These are phyloP conservation scores for Leucoraja ocellata DNA, from an alignment of 2,797 vertebrate genomes.

Conservation along the genomic window DNA sequence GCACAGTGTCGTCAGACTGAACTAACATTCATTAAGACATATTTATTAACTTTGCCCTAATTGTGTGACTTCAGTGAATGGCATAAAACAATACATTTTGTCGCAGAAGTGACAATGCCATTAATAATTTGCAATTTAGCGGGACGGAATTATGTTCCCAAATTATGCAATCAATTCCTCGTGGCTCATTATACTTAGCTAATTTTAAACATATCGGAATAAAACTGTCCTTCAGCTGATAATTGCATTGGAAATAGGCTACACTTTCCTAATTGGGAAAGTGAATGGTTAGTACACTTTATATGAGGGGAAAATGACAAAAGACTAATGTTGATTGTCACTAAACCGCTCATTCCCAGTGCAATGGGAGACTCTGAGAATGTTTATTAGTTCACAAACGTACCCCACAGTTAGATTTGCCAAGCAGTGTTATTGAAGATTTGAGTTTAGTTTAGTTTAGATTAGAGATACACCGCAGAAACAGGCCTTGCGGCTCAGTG, in stretches of 20 bases:
- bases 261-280: not conserved
- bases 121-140: slow-evolving; percentile 38
- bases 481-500: too few relatives aligned
- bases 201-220: slow-evolving; percentile 13
- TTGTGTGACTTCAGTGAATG: slow-evolving; percentile 6
- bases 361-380: not conserved
- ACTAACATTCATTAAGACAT: slow-evolving; percentile 4
- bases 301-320: not conserved
- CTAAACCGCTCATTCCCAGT: not conserved
- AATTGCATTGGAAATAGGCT: slow-evolving; percentile 25
- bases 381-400: not conserved
- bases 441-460: too few relatives aligned
- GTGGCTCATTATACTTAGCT: slow-evolving; percentile 1
- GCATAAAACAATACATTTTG: not conserved
- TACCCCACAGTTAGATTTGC: not conserved
- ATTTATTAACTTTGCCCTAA: slow-evolving; percentile 28
- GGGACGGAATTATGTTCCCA: not conserved
- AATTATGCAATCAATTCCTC: slow-evolving; percentile 23
- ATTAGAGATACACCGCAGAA: too few relatives aligned
- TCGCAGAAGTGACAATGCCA: not conserved
- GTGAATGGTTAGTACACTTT: not conserved
- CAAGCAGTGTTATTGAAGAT: not conserved
- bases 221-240: not conserved
- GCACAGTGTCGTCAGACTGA: not conserved
- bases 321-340: not conserved